Base-by-base conservation (phyloP, 2,113 vertebrate genomes). In the Cyprinus carpio region DNA sequence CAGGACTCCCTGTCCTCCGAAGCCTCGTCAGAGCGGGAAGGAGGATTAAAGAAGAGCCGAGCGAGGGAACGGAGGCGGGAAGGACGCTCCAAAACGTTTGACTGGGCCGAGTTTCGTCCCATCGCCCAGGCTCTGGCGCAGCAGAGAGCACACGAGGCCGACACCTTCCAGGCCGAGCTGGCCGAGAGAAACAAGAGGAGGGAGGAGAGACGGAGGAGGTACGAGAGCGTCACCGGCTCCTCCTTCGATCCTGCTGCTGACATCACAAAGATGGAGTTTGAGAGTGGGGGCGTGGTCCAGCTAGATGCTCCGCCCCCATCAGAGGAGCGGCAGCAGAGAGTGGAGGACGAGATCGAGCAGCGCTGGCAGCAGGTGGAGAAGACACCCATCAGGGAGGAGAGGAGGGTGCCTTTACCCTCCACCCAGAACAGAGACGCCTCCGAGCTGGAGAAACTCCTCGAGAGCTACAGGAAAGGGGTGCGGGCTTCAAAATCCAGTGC, bases 301-400 rank as follows among this genome's bases (percentile, higher is more conserved):
- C 60, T 0, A 49, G 72, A 56, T 58, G 69, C 25, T 81, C 89
- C 60, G 16, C 88, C 90, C 8, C 25, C 20, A 0, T 84, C 90
- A 9, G 5, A 81, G 62, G 94, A 94, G 75, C 90, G 65, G 64
- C 94, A 94, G 87, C 94, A 94, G 90, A 94, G 86, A 78, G 91
- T 95, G 83, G 94, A 95, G 86, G 94, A 95, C 58, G 94, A 93
- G 84, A 96, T 96, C 2, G 95, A 96, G 85, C 92, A 95, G 86
- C 94, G 92, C 85, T 96, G 95, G 95, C 92, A 94, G 82, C 94
- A 95, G 91, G 94, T 96, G 84, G 95, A 96, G 90, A 93, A 93
- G 85, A 95, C 95, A 0, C 95, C 94, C 23, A 90, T 95, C n/a
- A 89, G 95, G 67, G 94, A 95, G 2, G 95, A 95, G 87, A 91